Conservation (phyloP, 2,113 vertebrate species). For the Pimephales promelas region DNA sequence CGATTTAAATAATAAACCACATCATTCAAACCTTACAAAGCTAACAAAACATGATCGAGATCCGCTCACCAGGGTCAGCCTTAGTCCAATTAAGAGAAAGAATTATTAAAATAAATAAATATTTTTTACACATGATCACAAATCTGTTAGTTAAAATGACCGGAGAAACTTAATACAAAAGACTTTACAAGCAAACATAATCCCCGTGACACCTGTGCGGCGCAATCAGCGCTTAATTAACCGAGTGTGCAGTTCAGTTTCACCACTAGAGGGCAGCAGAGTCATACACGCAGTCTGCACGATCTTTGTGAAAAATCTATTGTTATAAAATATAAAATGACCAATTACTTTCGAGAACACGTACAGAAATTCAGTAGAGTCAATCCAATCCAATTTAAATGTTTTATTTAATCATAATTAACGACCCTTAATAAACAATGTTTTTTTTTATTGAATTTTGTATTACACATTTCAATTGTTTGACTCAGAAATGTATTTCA, state of each 20-base stretch:
- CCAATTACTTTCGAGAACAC: not conserved
- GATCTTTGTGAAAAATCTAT: not conserved
- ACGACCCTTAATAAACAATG: not conserved
- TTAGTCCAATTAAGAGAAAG: not conserved
- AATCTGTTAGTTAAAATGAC: not conserved
- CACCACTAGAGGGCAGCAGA: slow-evolving; percentile 36
- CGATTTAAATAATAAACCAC: too few species aligned
- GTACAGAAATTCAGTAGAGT: not conserved
- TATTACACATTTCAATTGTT: not conserved
- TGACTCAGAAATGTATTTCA: not conserved
- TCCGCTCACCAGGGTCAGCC: not conserved
- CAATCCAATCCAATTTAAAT: not conserved
- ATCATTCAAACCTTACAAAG: not conserved
- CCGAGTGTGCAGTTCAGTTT: not conserved
- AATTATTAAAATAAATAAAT: slow-evolving; percentile 33
- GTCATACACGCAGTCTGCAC: not conserved
- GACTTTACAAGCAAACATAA: not conserved
- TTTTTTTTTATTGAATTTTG: too few species aligned
- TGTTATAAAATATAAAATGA: not conserved
- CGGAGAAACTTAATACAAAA: not conserved
- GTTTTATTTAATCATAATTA: not conserved
- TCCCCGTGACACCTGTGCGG: slow-evolving; percentile 8
- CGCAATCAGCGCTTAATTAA: slow-evolving; percentile 21
- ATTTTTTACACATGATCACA: not conserved
- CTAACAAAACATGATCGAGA: not conserved